phyloP scores from a whole-genome alignment of 2,888 invertebrate genomes.

The Frankliniella intonsa region DNA sequence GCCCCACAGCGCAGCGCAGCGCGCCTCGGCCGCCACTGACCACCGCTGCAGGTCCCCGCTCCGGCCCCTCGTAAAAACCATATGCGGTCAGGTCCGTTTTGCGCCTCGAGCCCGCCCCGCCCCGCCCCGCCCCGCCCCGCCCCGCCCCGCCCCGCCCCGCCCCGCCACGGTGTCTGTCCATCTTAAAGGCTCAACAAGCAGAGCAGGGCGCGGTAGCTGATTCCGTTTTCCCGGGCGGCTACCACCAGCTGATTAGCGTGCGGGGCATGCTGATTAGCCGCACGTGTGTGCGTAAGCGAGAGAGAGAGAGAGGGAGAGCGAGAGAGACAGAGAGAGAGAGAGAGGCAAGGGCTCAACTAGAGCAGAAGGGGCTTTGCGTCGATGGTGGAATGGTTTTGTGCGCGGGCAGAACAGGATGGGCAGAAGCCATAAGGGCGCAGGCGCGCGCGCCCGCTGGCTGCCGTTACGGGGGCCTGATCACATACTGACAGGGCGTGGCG shows the following conservation, averaged over 20 bases:
- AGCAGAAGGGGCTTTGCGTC: too few relatives aligned
- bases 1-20: too few relatives aligned
- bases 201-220: neutral
- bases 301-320: neutral
- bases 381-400: neutral
- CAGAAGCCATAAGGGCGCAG: too few relatives aligned
- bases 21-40: neutral
- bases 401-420: too few relatives aligned
- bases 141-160: neutral
- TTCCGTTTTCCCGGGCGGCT: neutral
- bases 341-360: neutral
- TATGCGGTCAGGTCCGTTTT: too few relatives aligned
- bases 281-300: neutral
- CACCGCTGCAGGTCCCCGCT: neutral
- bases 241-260: neutral
- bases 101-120: neutral
- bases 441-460: too few relatives aligned
- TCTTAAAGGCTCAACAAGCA: too few relatives aligned
- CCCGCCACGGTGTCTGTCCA: too few relatives aligned
- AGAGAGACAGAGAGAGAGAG: neutral
- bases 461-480: too few relatives aligned
- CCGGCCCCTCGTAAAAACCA: too few relatives aligned
- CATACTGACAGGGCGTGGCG: too few relatives aligned
- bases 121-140: neutral
- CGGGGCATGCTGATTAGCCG: too few relatives aligned